Base-by-base conservation (phyloP, 1,140 invertebrate species). In the Chelonus insularis region DNA sequence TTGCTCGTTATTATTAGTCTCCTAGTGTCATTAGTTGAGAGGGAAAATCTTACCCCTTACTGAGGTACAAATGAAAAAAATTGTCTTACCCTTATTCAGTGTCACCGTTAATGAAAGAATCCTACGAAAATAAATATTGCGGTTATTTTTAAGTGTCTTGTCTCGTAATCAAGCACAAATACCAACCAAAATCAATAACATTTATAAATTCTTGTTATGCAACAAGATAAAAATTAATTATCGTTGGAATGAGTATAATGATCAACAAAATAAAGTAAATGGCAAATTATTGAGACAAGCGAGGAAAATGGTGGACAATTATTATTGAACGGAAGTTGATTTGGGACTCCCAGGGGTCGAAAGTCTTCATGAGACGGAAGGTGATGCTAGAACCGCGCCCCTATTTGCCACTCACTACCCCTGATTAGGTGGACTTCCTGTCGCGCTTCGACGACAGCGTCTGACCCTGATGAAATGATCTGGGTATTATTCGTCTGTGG, bases 361-460 rank as follows among this genome's bases (percentile, higher is more conserved):
- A 7, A 25, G 29, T 36, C 2, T 18, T 16, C 12, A 37, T 14
- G 8, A 37, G 14, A 37, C 23, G 14, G 16, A 36, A 21, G 29
- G 16, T 55, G 59, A 66, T 67, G 68, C 62, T 65, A 66, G 65
- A 75, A 75, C 78, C 79, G 76, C 80, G 67, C 80, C 80, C 79
- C 72, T 82, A 72, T 80, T 81, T 81, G 66, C 78, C 78, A 82
- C 78, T 81, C 78, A 81, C 80, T 80, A 81, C 78, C 78, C 76
- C 78, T 82, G 80, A 82, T 82, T 81, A 82, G 74, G 64, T 75
- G 62, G 69, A 78, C 76, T 80, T 80, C 77, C 78, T 81, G 77
- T 79, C 72, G 75, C 70, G 68, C 65, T 59, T 60, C 61, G 58
- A 36, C 39, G 25, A 29, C n/a, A n/a, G 14, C 4, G 18, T 23